phyloP scores from a whole-genome alignment of 2,113 vertebrate species.

The Nesogale talazaci region DNA sequence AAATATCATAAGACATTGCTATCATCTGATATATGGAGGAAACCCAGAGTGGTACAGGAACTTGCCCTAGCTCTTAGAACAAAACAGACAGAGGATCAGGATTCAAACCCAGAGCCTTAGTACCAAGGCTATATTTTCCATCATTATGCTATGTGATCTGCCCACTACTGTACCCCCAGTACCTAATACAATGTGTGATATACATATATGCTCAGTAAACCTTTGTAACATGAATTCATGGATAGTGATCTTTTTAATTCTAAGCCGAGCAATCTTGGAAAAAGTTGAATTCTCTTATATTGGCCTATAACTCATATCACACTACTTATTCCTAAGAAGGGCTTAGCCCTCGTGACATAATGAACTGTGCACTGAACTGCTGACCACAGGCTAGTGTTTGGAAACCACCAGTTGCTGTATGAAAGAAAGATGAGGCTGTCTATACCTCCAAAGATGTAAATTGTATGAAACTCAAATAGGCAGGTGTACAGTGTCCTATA shows the following conservation, averaged over 20 bases:
- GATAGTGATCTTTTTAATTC: not conserved
- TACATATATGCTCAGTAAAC: not conserved
- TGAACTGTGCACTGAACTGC: too few species aligned
- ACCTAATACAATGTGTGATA: not conserved
- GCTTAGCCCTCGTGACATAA: too few species aligned
- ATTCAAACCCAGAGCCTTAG: not conserved
- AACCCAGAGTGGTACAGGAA: slow-evolving; percentile 14
- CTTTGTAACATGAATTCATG: not conserved
- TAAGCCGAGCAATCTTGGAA: not conserved
- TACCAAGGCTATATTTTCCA: not conserved
- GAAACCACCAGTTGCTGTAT: too few species aligned
- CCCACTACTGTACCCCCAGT: not conserved
- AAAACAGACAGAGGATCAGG: not conserved
- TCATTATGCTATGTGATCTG: not conserved
- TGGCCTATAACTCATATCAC: not conserved
- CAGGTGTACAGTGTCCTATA: too few species aligned
- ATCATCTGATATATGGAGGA: not conserved
- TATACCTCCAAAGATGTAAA: too few species aligned
- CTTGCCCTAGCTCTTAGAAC: slow-evolving; percentile 8
- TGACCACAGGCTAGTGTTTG: too few species aligned
- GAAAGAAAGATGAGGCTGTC: too few species aligned
- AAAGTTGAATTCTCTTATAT: not conserved
- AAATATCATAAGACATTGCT: not conserved
- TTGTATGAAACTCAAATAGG: too few species aligned
- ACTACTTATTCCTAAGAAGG: not conserved